Conservation (phyloP, 2,888 invertebrate genomes). For the Sceliomorpha sp. region DNA sequence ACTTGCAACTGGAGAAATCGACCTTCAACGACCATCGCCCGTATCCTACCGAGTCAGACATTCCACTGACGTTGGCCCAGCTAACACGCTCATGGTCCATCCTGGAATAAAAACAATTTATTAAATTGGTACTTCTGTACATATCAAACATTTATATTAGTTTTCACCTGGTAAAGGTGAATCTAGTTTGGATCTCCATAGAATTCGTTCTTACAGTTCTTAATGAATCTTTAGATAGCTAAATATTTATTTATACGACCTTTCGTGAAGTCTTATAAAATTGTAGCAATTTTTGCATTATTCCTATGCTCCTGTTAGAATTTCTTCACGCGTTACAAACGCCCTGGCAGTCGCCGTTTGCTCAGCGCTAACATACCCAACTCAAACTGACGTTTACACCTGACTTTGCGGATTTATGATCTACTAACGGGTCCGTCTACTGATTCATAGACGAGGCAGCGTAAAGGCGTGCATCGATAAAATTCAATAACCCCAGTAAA, state of each 20-base stretch:
- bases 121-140: too few relatives aligned
- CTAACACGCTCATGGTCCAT: constrained; percentile 69
- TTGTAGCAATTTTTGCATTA: too few relatives aligned
- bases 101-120: too few relatives aligned
- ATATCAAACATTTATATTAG: too few relatives aligned
- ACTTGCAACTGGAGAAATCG: constrained; percentile 38
- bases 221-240: too few relatives aligned
- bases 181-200: too few relatives aligned
- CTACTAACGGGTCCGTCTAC: constrained; percentile 20
- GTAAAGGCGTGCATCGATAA: constrained; percentile 24
- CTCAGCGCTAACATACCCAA: constrained; percentile 3
- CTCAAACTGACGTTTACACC: constrained; percentile 22
- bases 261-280: too few relatives aligned
- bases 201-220: too few relatives aligned
- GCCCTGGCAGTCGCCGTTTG: not conserved
- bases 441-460: constrained; percentile 19
- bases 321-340: not conserved
- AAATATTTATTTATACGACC: too few relatives aligned
- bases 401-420: constrained; percentile 19
- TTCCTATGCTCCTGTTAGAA: constrained; percentile 7
- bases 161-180: too few relatives aligned
- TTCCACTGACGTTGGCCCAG: constrained; percentile 37
- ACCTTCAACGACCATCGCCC: constrained; percentile 38
- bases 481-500: too few relatives aligned
- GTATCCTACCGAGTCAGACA: constrained; percentile 37